Percentiles rank a stretch among this genome's conserved stretches.
Evolutionary conservation across 1,140 invertebrate genomes (phyloP).

Genomic region (Arion vulgaris): DNA sequence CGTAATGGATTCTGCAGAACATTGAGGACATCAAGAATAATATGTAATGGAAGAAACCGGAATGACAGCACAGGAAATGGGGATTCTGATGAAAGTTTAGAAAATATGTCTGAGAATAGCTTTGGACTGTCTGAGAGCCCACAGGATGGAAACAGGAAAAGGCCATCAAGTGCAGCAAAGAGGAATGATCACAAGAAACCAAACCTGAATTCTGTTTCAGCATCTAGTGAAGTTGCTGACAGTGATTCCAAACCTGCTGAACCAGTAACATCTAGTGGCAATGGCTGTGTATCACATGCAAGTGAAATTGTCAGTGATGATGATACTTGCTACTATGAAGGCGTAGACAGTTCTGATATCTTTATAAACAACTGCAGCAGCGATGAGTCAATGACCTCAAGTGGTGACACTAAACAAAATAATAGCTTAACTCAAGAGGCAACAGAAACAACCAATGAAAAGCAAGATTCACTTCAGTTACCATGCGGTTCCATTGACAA

Average conservation of each 20-base stretch:
- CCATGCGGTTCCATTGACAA: neutral
- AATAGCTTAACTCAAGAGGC: neutral
- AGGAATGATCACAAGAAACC: constrained; percentile 19
- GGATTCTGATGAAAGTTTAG: constrained; percentile 41
- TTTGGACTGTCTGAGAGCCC: constrained; percentile 11
- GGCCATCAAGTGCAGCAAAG: neutral
- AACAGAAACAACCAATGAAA: neutral
- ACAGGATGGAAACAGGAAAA: constrained; percentile 27
- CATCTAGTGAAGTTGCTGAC: neutral
- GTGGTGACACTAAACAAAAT: neutral
- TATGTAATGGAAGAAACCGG: constrained; percentile 32
- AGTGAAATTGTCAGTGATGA: constrained; percentile 27
- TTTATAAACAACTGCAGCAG: constrained; percentile 36
- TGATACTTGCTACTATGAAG: constrained; percentile 33
- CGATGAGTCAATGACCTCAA: constrained; percentile 28
- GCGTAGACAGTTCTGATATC: constrained; percentile 35
- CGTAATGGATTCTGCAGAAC: constrained; percentile 22
- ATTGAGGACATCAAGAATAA: constrained; percentile 14
- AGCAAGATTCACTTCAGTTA: neutral
- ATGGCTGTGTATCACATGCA: constrained; percentile 8
- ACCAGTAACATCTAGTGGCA: neutral
- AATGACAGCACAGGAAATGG: constrained; percentile 32
- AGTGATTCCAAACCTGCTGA: constrained; percentile 2
- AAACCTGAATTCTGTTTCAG: neutral
- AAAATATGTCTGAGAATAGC: constrained; percentile 32